Percentiles rank a stretch among this genome's conserved stretches.
Conservation (phyloP, 2,797 vertebrate species). For the Hemitrygon akajei region DNA sequence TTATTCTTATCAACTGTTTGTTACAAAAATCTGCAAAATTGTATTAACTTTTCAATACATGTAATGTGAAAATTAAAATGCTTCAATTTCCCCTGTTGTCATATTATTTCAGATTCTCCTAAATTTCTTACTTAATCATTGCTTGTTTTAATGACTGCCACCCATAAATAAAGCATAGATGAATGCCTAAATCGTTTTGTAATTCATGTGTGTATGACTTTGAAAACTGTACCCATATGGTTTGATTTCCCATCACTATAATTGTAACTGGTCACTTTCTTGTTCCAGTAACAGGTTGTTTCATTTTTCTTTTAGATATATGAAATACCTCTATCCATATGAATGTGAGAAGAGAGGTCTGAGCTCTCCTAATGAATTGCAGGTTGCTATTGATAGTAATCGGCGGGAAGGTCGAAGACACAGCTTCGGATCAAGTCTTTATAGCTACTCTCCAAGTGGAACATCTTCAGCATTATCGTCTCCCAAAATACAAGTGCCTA, state of each 20-base stretch:
- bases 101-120: not conserved
- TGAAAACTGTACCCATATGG: not conserved
- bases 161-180: not conserved
- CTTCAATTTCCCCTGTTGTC: not conserved
- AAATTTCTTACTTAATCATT: not conserved
- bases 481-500: constrained; percentile 70
- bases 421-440: constrained; percentile 83
- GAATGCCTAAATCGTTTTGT: not conserved
- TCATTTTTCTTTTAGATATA: constrained; percentile 66
- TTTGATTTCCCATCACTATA: not conserved
- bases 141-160: not conserved
- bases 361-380: constrained; percentile 91
- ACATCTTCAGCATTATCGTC: constrained; percentile 83
- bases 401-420: constrained; percentile 85
- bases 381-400: constrained; percentile 95
- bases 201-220: not conserved
- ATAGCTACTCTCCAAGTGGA: constrained; percentile 81
- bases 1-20: not conserved
- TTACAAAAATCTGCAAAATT: not conserved
- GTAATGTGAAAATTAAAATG: not conserved
- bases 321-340: constrained; percentile 97
- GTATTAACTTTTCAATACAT: not conserved
- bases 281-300: not conserved
- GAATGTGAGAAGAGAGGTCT: constrained; percentile 90
- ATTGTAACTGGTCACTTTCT: not conserved